Evolutionary conservation across 1,140 invertebrate species (phyloP), one percentile per base, ranked within the genome.

Genomic region (Megathymus violae): DNA sequence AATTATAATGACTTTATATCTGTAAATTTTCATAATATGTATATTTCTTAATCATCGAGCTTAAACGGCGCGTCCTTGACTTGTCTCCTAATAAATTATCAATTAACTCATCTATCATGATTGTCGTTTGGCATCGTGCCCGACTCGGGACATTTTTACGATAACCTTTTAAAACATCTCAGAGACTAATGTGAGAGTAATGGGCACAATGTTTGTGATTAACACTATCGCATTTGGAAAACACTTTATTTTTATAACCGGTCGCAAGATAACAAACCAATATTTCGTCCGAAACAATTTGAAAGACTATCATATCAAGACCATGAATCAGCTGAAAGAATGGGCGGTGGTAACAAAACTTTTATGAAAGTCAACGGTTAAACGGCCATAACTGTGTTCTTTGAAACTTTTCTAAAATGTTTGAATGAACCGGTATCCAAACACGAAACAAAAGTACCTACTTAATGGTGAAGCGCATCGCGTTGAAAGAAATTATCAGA

Each of bases 381-480:
- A 58, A 41, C 34, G 52, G 51, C n/a, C 36, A 54, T 54, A 54
- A 54, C 38, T 54, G 22, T 54, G 51, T 54, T 54, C 40, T 38
- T 54, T 54, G 27, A 27, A 40, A 54, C 17, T 54, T 54, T 41
- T 25, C 19, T 54, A 41, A 54, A 54, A 54, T 54, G 51, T 54
- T 54, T 54, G 51, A 40, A 54, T 54, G 51, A 54, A 54, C 38
- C 51, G 51, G 51, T 54, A 54, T 16, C 65, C 67, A 73, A 69
- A 73, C 70, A 64, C 66, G 65, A 69, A 67, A 63, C 61, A 64
- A 67, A 66, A 72, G 62, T 60, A 64, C 64, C 65, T 64, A 56
- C 63, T 69, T 46, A 63, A 65, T 70, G 62, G 64, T 64, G 58
- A 73, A 72, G 60, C 67, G 64, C 62, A 34, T 15, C 19, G 14